Base-by-base conservation (phyloP, 2,113 vertebrate species). In the Oryctolagus cuniculus region DNA sequence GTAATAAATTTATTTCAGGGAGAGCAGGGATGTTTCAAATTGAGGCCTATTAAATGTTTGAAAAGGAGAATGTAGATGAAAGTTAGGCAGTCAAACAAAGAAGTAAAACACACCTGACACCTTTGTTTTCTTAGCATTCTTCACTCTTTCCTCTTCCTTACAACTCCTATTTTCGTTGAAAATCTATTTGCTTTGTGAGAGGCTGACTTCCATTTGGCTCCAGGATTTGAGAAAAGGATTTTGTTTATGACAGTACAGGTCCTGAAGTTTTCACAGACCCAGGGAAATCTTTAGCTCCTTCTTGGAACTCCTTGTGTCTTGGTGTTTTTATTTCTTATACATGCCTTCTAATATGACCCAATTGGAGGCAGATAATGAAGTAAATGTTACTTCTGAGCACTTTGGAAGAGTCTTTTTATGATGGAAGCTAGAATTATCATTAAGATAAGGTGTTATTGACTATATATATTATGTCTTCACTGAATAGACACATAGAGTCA, bases 41-140 rank as follows among this genome's bases (percentile, higher is more conserved):
- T 8, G 15, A 25, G 10, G 5, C 4, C 67, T 67, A 15, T n/a
- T 38, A 4, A 9, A 0, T 75, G 31, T 74, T n/a, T 22, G 9
- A 64, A 36, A 53, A 89, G 38, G 4, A 55, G 31, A 27, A 22
- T 31, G 12, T 55, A 7, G 61, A 4, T 34, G 36, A 13, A 51
- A 69, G 34, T 25, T 16, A 25, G 16, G 10, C 6, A 58, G 67
- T 58, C 11, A 10, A 44, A 44, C 44, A 44, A 44, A 24, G 12
- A 64, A 0, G 0, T 9, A 8, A 66, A 58, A 6, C 5, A 6
- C 1, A 51, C 1, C 4, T 5, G 5, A 36, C 5, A 29, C 21
- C 27, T 79, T 49, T 58, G n/a, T 11, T 84, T 4, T 63, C 51
- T 5, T 34, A 73, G 55, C 51, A 79, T 24, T 1, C 8, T 31